Evolutionary conservation across 2,797 vertebrate species (phyloP).

Genomic region (Bovichtus diacanthus): DNA sequence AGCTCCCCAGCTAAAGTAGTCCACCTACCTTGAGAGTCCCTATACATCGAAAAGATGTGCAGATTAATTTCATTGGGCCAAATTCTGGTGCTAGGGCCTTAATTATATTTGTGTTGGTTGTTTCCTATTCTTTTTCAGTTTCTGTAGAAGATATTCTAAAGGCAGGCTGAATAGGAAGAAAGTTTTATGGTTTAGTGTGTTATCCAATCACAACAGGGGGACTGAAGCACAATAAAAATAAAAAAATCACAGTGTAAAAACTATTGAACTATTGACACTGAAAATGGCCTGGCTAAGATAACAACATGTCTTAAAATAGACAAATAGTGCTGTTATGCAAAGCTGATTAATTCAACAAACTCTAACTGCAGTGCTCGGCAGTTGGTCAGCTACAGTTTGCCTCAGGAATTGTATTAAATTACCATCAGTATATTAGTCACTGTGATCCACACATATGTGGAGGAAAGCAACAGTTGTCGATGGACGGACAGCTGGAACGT

Average conservation of each 20-base stretch:
- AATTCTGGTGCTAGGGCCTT: neutral
- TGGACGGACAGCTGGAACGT: constrained; percentile 30
- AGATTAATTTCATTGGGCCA: neutral
- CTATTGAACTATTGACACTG: neutral
- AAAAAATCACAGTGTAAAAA: neutral
- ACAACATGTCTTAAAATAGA: constrained; percentile 5
- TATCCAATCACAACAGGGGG: neutral
- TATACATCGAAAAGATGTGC: neutral
- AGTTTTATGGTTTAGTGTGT: neutral
- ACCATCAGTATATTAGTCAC: neutral
- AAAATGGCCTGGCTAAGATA: constrained; percentile 18
- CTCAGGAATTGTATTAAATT: neutral
- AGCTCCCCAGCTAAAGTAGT: neutral
- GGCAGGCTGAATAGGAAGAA: neutral
- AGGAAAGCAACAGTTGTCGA: constrained; percentile 24
- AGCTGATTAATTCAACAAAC: constrained; percentile 19
- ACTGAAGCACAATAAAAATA: constrained; percentile 1
- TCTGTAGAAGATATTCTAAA: neutral
- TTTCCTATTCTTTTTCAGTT: neutral
- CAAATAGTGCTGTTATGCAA: neutral
- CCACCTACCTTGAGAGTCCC: neutral
- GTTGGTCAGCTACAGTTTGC: constrained; percentile 4
- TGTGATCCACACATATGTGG: neutral
- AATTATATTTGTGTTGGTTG: neutral
- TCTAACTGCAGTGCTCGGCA: neutral